Conservation (phyloP, 2,888 invertebrate genomes). For the Carpatolechia fugitivella region DNA sequence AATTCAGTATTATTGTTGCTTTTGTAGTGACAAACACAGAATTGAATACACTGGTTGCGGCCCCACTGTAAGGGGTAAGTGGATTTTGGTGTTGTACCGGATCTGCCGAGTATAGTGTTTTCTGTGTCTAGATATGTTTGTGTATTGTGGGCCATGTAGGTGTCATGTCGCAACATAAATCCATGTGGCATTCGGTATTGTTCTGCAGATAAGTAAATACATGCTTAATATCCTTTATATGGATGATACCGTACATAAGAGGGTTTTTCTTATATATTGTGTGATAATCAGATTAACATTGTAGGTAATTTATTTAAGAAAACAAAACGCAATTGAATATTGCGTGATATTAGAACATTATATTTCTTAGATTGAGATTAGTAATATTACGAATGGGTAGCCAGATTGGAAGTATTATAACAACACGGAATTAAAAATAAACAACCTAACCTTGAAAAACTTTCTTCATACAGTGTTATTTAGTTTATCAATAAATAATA, state of each 20-base stretch:
- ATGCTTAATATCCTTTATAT: not conserved
- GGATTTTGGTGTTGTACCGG: constrained; percentile 75
- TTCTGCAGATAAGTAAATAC: not conserved
- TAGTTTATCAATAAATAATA: too few species aligned
- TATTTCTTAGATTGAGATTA: not conserved
- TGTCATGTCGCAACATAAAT: constrained; percentile 14
- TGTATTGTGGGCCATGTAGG: constrained; percentile 3
- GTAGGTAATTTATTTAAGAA: too few species aligned
- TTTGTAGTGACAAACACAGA: not conserved
- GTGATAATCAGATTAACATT: too few species aligned
- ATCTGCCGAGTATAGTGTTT: constrained; percentile 54
- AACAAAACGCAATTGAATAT: too few species aligned
- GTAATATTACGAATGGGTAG: too few species aligned
- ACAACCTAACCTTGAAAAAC: too few species aligned
- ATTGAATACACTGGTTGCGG: constrained; percentile 46
- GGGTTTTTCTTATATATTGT: too few species aligned
- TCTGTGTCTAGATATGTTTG: constrained; percentile 32
- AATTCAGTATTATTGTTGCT: not conserved
- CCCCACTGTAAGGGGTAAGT: constrained; percentile 75
- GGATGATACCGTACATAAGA: not conserved
- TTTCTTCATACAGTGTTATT: too few species aligned
- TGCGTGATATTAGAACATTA: constrained; percentile 8
- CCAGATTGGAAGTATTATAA: too few species aligned
- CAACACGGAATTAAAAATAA: too few species aligned
- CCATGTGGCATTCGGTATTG: not conserved